Conservation (phyloP, 2,113 vertebrate species). For the Hyla sarda region DNA sequence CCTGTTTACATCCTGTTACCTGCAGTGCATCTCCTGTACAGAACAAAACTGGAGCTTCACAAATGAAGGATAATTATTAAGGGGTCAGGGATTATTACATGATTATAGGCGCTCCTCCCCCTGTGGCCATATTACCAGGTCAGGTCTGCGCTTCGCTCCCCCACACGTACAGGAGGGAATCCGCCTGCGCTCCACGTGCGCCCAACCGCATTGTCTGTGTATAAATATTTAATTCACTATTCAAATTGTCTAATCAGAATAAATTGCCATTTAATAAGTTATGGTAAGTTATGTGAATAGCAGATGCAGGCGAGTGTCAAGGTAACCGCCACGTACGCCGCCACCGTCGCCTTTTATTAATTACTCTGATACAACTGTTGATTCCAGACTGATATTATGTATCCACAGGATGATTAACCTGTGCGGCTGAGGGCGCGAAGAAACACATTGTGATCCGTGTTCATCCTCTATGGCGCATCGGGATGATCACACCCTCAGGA, state of each 20-base stretch:
- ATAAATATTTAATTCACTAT: conserved; percentile 58
- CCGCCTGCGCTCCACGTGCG: background rate
- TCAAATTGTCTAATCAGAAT: conserved; percentile 60
- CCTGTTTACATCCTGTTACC: background rate
- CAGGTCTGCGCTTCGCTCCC: background rate
- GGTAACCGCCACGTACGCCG: background rate
- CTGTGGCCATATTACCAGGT: background rate
- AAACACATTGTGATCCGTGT: too few species aligned
- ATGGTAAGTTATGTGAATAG: conserved; percentile 48
- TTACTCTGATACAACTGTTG: background rate
- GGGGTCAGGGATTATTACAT: background rate
- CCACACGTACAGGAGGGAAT: background rate
- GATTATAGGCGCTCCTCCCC: background rate
- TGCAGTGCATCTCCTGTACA: too few species aligned
- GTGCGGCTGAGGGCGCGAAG: background rate
- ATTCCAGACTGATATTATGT: background rate
- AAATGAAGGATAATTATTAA: too few species aligned
- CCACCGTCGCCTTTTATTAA: background rate
- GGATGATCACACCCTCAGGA: too few species aligned
- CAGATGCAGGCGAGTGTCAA: conserved; percentile 29
- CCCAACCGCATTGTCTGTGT: conserved; percentile 44
- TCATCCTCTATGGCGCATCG: too few species aligned
- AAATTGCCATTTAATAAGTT: conserved; percentile 59
- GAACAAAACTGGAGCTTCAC: too few species aligned
- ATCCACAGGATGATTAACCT: background rate